Percentiles rank a stretch among this genome's conserved stretches.
These are phyloP conservation scores for Rhabdornis inornatus DNA, from an alignment of 2,113 vertebrate genomes.

Conservation along the genomic window DNA sequence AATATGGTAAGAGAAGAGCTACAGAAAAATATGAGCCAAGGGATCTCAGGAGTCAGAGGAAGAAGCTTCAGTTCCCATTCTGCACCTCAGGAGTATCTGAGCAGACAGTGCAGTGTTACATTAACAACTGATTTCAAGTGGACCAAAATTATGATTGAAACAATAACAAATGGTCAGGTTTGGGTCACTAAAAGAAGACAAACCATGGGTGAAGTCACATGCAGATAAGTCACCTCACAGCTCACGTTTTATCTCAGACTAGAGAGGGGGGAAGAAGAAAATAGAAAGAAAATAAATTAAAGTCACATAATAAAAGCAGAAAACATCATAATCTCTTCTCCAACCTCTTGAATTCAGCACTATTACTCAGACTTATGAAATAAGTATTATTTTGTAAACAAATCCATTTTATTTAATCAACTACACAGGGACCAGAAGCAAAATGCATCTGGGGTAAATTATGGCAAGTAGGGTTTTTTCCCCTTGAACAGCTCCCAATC, in stretches of 20 bases:
- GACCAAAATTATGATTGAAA: background rate
- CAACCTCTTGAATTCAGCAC: background rate
- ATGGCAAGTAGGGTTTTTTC: background rate
- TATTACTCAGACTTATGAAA: background rate
- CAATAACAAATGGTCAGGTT: background rate
- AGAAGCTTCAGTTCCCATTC: background rate
- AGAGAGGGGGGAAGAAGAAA: fast-evolving
- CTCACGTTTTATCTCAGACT: background rate
- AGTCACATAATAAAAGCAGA: background rate
- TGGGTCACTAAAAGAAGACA: background rate
- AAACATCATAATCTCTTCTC: background rate
- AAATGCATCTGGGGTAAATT: background rate
- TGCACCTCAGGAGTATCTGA: background rate
- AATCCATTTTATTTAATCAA: background rate
- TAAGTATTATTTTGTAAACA: background rate
- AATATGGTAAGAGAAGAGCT: background rate
- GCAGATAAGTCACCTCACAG: background rate
- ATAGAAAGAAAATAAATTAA: background rate
- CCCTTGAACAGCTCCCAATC: background rate
- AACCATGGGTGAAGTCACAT: background rate
- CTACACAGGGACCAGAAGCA: background rate
- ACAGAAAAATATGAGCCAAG: background rate
- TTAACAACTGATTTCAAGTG: background rate
- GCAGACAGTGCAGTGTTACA: background rate
- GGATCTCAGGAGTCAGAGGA: background rate